Base-by-base conservation (phyloP, 2,797 vertebrate genomes). In the Sciurus carolinensis region DNA sequence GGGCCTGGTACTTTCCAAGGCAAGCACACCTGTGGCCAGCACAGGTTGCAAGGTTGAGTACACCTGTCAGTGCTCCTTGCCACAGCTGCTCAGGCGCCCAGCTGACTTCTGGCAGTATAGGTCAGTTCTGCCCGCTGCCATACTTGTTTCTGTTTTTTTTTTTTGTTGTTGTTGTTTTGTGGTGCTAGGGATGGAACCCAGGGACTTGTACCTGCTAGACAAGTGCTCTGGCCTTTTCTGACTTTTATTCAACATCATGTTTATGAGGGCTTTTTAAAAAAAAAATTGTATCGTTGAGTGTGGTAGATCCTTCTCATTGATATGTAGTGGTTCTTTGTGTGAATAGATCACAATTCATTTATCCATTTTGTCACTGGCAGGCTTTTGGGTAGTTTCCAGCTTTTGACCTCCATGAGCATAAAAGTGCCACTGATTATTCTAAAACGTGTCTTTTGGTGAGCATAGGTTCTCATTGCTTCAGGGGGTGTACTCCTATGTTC, bases 401-500 rank as follows among this genome's bases (percentile, higher is more conserved):
- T 52, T 72, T 30, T 10, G 50, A 47, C 33, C 17, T 0, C 26
- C 18, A 1, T 6, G 26, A n/a, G 24, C n/a, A 0, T 12, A n/a
- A 1, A 1, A 30, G 22, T 33, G 17, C 50, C 33, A 3, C 42
- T 54, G 44, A 30, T 22, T 39, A 0, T 12, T 47, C 66, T 42
- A 0, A 9, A 15, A 28, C 8, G 0, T 26, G 33, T 69, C 66
- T 24, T 54, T 47, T 50, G 44, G 73, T 44, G 62, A 57, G 2
- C 14, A 0, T 4, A 0, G 11, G 59, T 30, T 57, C 36, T 39
- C 28, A 5, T 42, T 59, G 86, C 47, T 57, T 1, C n/a, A 26
- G 17, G 76, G 44, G 3, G 1, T 9, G 0, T n/a, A 1, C 0
- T 11, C 3, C 22, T 5, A 1, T 14, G 0, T 6, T 2, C 6